Conservation (phyloP, 2,888 invertebrate genomes). For the Aromia moschata region DNA sequence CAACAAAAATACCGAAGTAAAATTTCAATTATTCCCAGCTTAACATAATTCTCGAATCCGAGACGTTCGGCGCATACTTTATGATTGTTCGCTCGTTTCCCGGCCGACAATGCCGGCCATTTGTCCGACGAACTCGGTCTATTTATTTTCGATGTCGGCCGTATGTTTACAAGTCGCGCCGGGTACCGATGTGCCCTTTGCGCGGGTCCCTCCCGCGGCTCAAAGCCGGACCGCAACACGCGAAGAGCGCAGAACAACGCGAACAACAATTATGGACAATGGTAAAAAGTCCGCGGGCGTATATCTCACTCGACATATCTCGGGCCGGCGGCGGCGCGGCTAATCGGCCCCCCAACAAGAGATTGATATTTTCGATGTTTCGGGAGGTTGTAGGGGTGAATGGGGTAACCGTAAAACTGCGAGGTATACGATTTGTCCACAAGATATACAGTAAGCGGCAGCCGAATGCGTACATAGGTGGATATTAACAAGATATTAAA, state of each 20-base stretch:
- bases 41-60: slow-evolving; percentile 1
- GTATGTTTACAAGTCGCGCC: slow-evolving; percentile 29
- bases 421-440: too few relatives aligned
- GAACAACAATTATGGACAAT: slow-evolving; percentile 40
- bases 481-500: too few relatives aligned
- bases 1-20: slow-evolving; percentile 4
- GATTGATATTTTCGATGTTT: slow-evolving; percentile 36
- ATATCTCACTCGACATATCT: slow-evolving; percentile 49
- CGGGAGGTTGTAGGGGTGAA: too few relatives aligned
- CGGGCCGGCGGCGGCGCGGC: slow-evolving; percentile 36
- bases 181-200: slow-evolving; percentile 34
- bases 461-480: too few relatives aligned
- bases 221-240: slow-evolving; percentile 46
- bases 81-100: slow-evolving; percentile 15
- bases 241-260: slow-evolving; percentile 42
- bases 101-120: slow-evolving; percentile 30
- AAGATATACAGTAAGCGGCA: too few relatives aligned
- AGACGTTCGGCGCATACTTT: slow-evolving; percentile 12
- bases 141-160: slow-evolving; percentile 28
- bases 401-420: too few relatives aligned
- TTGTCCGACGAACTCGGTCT: slow-evolving; percentile 27
- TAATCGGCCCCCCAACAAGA: slow-evolving; percentile 43
- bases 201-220: slow-evolving; percentile 42
- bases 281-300: slow-evolving; percentile 38
- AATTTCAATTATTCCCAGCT: slow-evolving; percentile 13